Evolutionary conservation across 2,888 invertebrate genomes (phyloP), one percentile per base, ranked within the genome.

Genomic region (Stenodera caucasica): DNA sequence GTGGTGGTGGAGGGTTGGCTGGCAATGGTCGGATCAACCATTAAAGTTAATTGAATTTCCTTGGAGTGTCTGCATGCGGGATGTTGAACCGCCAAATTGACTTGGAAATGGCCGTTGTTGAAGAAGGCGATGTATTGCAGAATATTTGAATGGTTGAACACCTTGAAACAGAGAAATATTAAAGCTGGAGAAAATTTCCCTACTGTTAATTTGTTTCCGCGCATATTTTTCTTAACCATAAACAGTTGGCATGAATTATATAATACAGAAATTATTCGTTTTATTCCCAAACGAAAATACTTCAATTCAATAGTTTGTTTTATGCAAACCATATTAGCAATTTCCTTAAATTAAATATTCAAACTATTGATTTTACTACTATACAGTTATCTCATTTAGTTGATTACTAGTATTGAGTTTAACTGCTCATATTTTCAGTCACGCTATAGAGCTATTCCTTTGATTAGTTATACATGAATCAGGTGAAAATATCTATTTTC

Each of bases 1-100:
- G 15, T 30, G 32, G 30, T 21, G 32, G 30, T 21, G 30, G 30
- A 5, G 53, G 53, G 72, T 73, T 70, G 73, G 72, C 66, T 71
- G 70, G 75, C 73, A 74, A 76, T 74, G 76, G 72, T 74, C 75
- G 78, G 77, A 79, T 80, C 80, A 77, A 77, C 81, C 81, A 82
- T 83, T 82, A 82, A 83, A 82, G 81, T 82, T 83, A 82, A 82
- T 82, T 82, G 82, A 82, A 82, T 82, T 82, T 81, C 80, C 81
- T 78, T 72, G 72, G 45, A 45, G 77, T 77, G 78, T 77, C 79
- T 78, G 77, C 78, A 77, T 77, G 78, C 77, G 75, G 76, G 74
- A 77, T 77, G 77, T 76, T 76, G 77, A 78, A 75, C 77, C 78
- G 77, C 78, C 78, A 79, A 80, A 80, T 81, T 80, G 81, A 81